Conservation (phyloP, 2,797 vertebrate genomes). For the Myotis vivesi region DNA sequence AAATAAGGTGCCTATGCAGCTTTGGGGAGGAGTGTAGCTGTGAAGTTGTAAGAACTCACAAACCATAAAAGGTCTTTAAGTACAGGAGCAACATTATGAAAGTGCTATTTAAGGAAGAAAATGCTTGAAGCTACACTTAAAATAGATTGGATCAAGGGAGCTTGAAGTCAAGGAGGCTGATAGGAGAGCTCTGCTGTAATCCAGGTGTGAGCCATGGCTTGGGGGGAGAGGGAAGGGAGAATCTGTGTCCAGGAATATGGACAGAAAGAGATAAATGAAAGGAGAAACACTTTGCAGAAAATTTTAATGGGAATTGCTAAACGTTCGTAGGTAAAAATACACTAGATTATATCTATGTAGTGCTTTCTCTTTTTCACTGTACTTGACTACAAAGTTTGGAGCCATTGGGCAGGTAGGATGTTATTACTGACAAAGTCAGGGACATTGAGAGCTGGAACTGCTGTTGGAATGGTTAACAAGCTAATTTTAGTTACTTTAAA, state of each 20-base stretch:
- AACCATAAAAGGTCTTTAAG: constrained; percentile 57
- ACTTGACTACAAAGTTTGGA: not conserved
- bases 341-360: not conserved
- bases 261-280: not conserved
- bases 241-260: not conserved
- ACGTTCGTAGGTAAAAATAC: not conserved
- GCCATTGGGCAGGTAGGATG: not conserved
- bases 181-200: constrained; percentile 33
- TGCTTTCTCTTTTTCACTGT: not conserved
- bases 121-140: constrained; percentile 66
- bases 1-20: not conserved
- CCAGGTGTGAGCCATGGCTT: not conserved
- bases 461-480: not conserved
- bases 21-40: constrained; percentile 25
- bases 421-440: not conserved
- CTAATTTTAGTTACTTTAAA: not conserved
- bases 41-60: constrained; percentile 59
- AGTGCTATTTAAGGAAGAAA: constrained; percentile 74
- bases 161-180: constrained; percentile 47
- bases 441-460: not conserved
- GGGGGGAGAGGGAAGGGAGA: too few relatives aligned
- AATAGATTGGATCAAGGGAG: constrained; percentile 72
- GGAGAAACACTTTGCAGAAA: not conserved
- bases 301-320: not conserved
- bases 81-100: constrained; percentile 40